Evolutionary conservation across 2,113 vertebrate species (phyloP), one percentile per base, ranked within the genome.

Genomic region (Hippocampus zosterae): DNA sequence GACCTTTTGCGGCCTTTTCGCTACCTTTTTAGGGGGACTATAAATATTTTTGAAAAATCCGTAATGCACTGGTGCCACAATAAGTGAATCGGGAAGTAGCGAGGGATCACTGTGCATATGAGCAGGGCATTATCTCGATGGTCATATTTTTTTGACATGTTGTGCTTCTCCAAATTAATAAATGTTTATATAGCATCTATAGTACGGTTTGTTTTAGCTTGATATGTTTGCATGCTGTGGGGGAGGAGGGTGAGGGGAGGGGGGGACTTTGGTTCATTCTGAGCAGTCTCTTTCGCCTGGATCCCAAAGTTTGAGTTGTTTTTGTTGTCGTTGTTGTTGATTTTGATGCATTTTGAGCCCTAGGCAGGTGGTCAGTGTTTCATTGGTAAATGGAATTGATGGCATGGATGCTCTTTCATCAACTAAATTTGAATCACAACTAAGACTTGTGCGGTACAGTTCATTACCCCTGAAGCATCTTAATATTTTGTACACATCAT

Each of bases 341-440:
- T 69, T 29, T 68, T 25, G 48, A 71, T 48, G 37, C 55, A n/a
- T 59, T 72, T 81, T n/a, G 23, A 42, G 18, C 70, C 37, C 25
- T 27, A 48, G 52, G 4, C 48, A 56, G 62, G 48, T 75, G 40
- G 55, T 40, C 27, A 52, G 59, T 56, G 55, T 40, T 64, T 69
- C 3, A 8, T 25, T 63, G 27, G 12, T 64, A 65, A 73, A 71
- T 33, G 59, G 64, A 56, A 59, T 59, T 64, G 40, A 44, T 42
- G 50, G 21, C 63, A 56, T 40, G 53, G 64, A 67, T 69, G 69
- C 75, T 73, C 68, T 71, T 72, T 75, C 60, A 73, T 76, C 56
- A 60, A 16, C 41, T 27, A n/a, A 68, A 65, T 74, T 62, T 68
- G 6, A 79, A 12, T 69, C 21, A 42, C 25, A 69, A 52, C 65